Base-by-base conservation (phyloP, 2,113 vertebrate genomes). In the Tor tambroides region DNA sequence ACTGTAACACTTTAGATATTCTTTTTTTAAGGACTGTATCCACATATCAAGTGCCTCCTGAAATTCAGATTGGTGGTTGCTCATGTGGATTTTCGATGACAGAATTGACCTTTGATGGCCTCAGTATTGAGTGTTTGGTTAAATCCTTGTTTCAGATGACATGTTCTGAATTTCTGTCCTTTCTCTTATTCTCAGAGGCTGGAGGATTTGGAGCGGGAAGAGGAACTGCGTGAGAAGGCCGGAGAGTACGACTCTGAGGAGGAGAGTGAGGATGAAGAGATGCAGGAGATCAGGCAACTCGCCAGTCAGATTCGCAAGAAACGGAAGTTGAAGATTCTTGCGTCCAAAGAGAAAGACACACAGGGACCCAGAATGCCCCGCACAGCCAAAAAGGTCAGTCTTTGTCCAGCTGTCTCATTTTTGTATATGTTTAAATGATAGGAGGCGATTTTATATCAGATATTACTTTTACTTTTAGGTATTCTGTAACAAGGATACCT, bases 201-300 rank as follows among this genome's bases (percentile, higher is more conserved):
- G 86, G 92, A 97, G 93, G 95, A 96, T 0, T 87, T 99, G 79
- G 98, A 99, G 89, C 95, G 96, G 89, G 98, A 99, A 91, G 98
- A 99, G 91, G 97, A 98, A 79, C 94, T 99, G 59, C 96, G 95
- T 92, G 95, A 96, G 91, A 91, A 92, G 80, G 98, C 98, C 5
- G 98, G 98, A 0, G 98, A 98, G 88, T 99, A 99, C 21, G 97
- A 98, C 88, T 97, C 96, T 0, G 96, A 99, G 0, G 93, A 95
- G 19, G 98, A 99, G 88, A 98, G 96, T 14, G 98, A 99, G 76
- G 98, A 99, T 51, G 98, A 99, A 76, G 98, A 99, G 91, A 98
- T 98, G 98, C 91, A 92, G 88, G 97, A 98, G 91, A 99, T 99
- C 88, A 92, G 96, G 19, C 83, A 93, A 8, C 61, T 99, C 87